Evolutionary conservation across 1,140 invertebrate genomes (phyloP).

Genomic region (Tetraneura akinire): DNA sequence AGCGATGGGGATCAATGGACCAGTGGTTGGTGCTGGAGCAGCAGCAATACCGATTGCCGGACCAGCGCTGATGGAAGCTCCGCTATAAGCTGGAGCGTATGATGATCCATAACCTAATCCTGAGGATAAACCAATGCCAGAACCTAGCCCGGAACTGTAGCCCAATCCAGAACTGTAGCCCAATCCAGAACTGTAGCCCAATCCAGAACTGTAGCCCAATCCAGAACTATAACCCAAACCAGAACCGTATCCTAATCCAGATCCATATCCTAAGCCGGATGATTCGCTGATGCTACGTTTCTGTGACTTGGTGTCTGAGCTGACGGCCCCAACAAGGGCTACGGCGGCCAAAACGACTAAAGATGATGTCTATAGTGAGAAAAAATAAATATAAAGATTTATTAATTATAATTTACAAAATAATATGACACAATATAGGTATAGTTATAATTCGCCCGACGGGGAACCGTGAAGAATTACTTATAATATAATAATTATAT

Average conservation of each 20-base stretch:
- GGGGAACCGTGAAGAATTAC: too few species aligned
- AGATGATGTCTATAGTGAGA: constrained; percentile 28
- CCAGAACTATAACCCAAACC: constrained; percentile 4
- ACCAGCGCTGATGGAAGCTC: too few species aligned
- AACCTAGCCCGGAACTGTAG: background rate
- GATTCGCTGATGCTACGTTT: constrained; percentile 24
- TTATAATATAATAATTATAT: too few species aligned
- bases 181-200: background rate
- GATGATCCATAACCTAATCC: background rate
- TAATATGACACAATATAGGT: too few species aligned
- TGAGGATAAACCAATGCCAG: background rate
- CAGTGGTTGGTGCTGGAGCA: constrained; percentile 8
- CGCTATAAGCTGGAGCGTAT: background rate
- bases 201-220: background rate
- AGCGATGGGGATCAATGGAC: constrained; percentile 18
- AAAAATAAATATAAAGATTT: background rate
- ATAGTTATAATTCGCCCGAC: too few species aligned
- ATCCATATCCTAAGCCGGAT: background rate
- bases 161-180: background rate
- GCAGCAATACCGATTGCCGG: too few species aligned
- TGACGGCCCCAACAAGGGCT: constrained; percentile 26
- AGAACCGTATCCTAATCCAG: background rate
- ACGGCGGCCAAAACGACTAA: constrained; percentile 10
- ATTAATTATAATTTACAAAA: too few species aligned
- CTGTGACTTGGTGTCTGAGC: background rate